Conservation (phyloP, 2,797 vertebrate genomes). For the Enteromius afrohamiltoni region DNA sequence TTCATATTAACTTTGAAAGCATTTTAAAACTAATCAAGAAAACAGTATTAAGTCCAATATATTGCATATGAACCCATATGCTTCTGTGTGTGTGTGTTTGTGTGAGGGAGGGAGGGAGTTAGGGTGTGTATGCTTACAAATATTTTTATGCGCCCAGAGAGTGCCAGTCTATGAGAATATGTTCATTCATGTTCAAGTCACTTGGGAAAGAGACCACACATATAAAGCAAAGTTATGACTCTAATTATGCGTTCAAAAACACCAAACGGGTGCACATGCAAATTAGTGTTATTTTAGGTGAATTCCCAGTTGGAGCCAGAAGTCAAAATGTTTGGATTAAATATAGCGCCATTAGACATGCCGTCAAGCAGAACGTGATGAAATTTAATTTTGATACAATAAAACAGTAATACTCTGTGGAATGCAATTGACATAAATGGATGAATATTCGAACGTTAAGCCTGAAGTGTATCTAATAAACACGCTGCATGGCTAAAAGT, state of each 20-base stretch:
- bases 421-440: neutral
- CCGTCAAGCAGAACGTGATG: constrained; percentile 16
- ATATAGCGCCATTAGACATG: constrained; percentile 41
- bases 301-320: constrained; percentile 38
- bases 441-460: neutral
- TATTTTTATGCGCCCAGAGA: constrained; percentile 17
- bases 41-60: constrained; percentile 13
- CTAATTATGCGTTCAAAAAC: constrained; percentile 57
- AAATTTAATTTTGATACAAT: constrained; percentile 29
- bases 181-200: constrained; percentile 55
- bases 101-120: neutral
- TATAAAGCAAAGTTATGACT: constrained; percentile 57
- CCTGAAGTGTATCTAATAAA: constrained; percentile 16
- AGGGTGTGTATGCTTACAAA: constrained; percentile 10
- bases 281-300: constrained; percentile 60
- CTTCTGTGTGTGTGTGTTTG: neutral
- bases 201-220: constrained; percentile 44
- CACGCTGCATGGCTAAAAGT: neutral
- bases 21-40: constrained; percentile 5
- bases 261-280: constrained; percentile 51
- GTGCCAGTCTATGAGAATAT: constrained; percentile 39
- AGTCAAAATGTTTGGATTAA: constrained; percentile 58
- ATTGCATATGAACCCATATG: constrained; percentile 10
- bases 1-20: neutral
- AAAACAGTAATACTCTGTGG: neutral